Conservation (phyloP, 2,797 vertebrate species). For the Sciurus carolinensis region DNA sequence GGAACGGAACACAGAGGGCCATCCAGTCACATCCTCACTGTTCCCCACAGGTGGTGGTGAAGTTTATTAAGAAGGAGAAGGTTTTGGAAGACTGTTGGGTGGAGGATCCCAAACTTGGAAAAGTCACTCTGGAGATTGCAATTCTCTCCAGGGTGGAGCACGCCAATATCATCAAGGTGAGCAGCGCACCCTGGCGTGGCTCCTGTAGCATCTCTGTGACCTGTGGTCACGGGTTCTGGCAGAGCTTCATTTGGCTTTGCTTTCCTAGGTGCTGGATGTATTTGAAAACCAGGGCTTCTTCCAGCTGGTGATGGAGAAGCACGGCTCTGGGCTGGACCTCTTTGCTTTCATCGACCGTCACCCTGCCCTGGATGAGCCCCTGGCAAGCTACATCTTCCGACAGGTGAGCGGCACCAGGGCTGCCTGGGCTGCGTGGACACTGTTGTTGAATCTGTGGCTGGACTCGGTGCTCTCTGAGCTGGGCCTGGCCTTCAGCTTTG, state of each 20-base stretch:
- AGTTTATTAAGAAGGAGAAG: conserved; percentile 96
- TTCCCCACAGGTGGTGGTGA: conserved; percentile 93
- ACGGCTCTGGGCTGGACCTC: conserved; percentile 96
- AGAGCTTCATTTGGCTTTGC: neutral
- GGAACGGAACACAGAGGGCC: fast-evolving
- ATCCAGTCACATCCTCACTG: neutral
- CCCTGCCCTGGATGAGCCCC: conserved; percentile 94
- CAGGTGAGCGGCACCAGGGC: conserved; percentile 90
- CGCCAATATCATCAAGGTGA: conserved; percentile 95
- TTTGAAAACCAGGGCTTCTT: conserved; percentile 97
- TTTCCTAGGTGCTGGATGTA: conserved; percentile 93
- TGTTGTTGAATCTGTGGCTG: neutral
- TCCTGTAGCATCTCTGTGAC: fast-evolving
- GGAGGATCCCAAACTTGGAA: conserved; percentile 94
- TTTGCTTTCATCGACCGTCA: conserved; percentile 97
- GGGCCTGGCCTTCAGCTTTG: neutral
- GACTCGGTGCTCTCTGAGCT: neutral
- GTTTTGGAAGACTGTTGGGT: conserved; percentile 96
- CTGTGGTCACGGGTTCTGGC: fast-evolving
- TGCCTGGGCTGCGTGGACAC: fast-evolving
- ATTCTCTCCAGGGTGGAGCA: conserved; percentile 94
- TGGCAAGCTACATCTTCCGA: conserved; percentile 97
- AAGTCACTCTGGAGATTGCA: conserved; percentile 95
- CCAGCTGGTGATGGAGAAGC: conserved; percentile 98
- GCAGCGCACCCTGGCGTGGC: fast-evolving